These are phyloP conservation scores for Lerista edwardsae DNA, from an alignment of 2,797 vertebrate species.

Conservation along the genomic window DNA sequence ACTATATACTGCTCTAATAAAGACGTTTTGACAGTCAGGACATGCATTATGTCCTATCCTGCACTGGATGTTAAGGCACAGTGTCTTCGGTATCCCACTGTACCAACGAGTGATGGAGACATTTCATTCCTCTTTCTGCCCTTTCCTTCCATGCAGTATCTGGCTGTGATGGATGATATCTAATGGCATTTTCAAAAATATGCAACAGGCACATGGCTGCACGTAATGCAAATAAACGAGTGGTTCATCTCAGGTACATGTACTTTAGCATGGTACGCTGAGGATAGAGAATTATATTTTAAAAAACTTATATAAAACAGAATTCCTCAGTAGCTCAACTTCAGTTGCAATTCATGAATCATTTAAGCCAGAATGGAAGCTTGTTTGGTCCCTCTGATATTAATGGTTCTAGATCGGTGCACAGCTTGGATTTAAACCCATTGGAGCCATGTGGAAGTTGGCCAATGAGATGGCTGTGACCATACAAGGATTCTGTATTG, in stretches of 20 bases:
- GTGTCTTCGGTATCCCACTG: background rate
- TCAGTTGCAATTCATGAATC: background rate
- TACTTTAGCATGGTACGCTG: background rate
- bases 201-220: background rate
- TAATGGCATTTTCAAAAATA: background rate
- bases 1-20: background rate
- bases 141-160: background rate
- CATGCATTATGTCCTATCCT: background rate
- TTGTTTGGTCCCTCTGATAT: background rate
- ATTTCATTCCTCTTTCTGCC: background rate
- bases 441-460: background rate
- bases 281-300: background rate
- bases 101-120: background rate
- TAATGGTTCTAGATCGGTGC: background rate
- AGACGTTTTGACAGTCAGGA: background rate
- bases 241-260: background rate
- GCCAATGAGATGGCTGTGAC: background rate
- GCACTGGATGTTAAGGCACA: background rate
- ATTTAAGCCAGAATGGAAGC: background rate
- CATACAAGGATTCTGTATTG: background rate
- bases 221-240: constrained; percentile 1
- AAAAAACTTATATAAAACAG: background rate
- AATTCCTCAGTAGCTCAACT: background rate
- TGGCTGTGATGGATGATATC: background rate
- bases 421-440: background rate